Evolutionary conservation across 2,113 vertebrate species (phyloP), one percentile per base, ranked within the genome.

Genomic region (Elanus axillaris): DNA sequence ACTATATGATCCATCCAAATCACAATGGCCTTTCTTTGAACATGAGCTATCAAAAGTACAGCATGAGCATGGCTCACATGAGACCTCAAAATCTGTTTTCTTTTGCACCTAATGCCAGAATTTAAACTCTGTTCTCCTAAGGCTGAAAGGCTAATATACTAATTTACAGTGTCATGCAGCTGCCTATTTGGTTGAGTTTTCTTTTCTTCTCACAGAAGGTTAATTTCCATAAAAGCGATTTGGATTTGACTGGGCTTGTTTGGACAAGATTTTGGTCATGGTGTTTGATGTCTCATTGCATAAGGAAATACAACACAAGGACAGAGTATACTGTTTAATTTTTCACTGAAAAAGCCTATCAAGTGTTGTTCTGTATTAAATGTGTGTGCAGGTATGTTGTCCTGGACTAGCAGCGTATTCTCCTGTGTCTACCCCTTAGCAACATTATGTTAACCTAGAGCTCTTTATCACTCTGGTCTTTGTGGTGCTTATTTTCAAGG

Each of bases 221-320:
- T 95, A 64, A 96, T 96, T 96, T 96, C 83, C 95, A 91, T 96
- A 87, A 94, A 92, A 94, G 6, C 48, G 95, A 94, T 94, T 96
- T 97, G 72, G 60, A 94, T 95, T 96, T 94, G 83, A 78, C 66
- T 93, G 76, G 25, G 40, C 50, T 96, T 96, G 88, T 97, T 96
- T 96, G 84, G 76, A 93, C 50, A 94, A 89, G 97, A 93, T 82
- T 95, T 93, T 96, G 79, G 80, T 66, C 20, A 0, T 34, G 27
- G 17, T 87, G 80, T 93, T 87, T 79, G 76, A 93, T 91, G 76
- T 91, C 84, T 89, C 81, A n/a, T 62, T 89, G 52, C 40, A 64
- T 72, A 82, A 91, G 87, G 86, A 90, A 95, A 93, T 72, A 56
- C 14, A 90, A 32, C 73, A 66, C 40, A 87, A 91, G 48, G 42